Conservation (phyloP, 2,888 invertebrate species). For the Salpingus planirostris region DNA sequence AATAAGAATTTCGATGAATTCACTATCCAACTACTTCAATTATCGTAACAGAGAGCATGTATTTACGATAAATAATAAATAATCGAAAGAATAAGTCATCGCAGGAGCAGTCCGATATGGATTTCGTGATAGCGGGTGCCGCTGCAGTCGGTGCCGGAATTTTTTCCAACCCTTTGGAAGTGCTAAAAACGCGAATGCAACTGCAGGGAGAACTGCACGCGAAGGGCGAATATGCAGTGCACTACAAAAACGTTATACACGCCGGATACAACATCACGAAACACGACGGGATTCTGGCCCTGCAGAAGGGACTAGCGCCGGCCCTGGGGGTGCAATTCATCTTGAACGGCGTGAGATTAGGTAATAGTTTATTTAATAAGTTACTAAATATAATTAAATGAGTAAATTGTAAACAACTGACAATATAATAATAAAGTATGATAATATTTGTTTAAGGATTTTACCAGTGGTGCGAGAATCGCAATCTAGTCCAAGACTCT, state of each 20-base stretch:
- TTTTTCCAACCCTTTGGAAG: slow-evolving; percentile 84
- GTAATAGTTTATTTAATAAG: no score
- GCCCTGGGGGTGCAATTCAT: slow-evolving; percentile 73
- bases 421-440: no score
- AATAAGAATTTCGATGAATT: no score
- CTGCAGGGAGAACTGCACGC: slow-evolving; percentile 54
- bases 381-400: background rate
- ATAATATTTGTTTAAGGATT: no score
- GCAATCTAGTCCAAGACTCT: no score
- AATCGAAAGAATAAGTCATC: no score
- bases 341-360: slow-evolving; percentile 51
- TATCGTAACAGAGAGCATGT: no score
- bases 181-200: slow-evolving; percentile 84
- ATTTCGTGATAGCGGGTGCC: slow-evolving; percentile 44
- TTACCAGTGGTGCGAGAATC: no score
- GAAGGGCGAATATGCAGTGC: slow-evolving; percentile 52
- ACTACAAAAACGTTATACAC: slow-evolving; percentile 71
- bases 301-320: slow-evolving; percentile 72
- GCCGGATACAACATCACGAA: slow-evolving; percentile 45
- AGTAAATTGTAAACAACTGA: no score
- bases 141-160: slow-evolving; percentile 57
- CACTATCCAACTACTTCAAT: no score
- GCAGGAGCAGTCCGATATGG: slow-evolving; percentile 33
- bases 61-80: no score
- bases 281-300: slow-evolving; percentile 64